Evolutionary conservation across 2,113 vertebrate genomes (phyloP).

Genomic region (Trogon melanurus): DNA sequence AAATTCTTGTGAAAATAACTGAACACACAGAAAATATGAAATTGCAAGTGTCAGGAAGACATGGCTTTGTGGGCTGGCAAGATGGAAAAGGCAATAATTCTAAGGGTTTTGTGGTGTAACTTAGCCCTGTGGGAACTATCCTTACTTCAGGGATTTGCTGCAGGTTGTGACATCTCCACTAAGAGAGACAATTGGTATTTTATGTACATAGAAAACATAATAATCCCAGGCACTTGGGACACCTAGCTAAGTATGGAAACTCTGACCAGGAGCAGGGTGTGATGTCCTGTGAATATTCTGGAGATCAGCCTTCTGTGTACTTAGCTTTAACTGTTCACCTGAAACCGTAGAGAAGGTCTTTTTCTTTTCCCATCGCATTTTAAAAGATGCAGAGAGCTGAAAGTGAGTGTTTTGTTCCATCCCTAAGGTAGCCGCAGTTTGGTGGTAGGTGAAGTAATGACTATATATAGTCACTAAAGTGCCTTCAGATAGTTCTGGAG

Average conservation of each 20-base stretch:
- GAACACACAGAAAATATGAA: background rate
- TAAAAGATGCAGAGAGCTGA: constrained; percentile 55
- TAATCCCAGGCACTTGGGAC: background rate
- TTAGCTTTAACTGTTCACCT: constrained; percentile 50
- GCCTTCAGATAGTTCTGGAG: constrained; percentile 65
- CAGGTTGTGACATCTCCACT: background rate
- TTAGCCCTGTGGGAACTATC: background rate
- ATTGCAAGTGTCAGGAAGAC: background rate
- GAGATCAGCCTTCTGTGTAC: constrained; percentile 26
- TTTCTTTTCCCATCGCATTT: constrained; percentile 13
- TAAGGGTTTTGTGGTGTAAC: background rate
- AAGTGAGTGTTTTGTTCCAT: constrained; percentile 48
- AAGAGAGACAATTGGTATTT: background rate
- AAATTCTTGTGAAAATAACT: constrained; percentile 48
- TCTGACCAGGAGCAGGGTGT: accelerated
- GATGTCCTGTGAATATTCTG: constrained; percentile 9
- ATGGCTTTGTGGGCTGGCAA: background rate
- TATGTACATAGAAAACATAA: background rate
- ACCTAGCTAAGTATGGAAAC: background rate
- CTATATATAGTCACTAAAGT: constrained; percentile 75
- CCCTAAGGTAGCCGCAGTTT: constrained; percentile 51
- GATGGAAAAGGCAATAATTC: background rate
- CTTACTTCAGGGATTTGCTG: background rate
- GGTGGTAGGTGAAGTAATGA: constrained; percentile 51
- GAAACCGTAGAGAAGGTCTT: constrained; percentile 18